Base-by-base conservation (phyloP, 1,140 invertebrate genomes). In the Lethocerus indicus region DNA sequence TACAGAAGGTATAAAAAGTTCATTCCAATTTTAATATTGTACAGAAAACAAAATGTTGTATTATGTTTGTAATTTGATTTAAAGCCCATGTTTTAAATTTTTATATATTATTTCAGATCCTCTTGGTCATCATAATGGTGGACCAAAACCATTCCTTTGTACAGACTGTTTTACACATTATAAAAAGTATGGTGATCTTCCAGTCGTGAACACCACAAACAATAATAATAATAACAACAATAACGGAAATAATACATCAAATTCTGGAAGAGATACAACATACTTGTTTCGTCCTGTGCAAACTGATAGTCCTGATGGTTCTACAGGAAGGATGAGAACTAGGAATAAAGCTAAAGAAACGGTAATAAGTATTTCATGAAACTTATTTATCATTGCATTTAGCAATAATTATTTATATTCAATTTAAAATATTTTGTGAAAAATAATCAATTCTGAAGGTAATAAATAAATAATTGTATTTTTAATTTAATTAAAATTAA, bases 291-390 rank as follows among this genome's bases (percentile, higher is more conserved):
- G 79, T 59, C 79, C 79, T 55, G 77, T 81, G 59, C 75, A 77
- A 46, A 71, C 72, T 56, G 81, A 84, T 58, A 78, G 75, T 57
- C 79, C 78, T 53, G 83, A 87, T 60, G 77, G 76, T 60, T 83
- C 81, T 63, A 81, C 83, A 41, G 84, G 83, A 61, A 78, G 86
- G 64, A 87, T 89, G 80, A 75, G 87, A 61, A 90, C 87, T 29
- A 71, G 86, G 56, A 89, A 88, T 58, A 85, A 88, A 66, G 74
- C 69, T 53, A 86, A 85, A 66, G 81, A 84, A 67, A 69, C 68
- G 51, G 67, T 71, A 56, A 62, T 50, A 53, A 56, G 36, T n/a
- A n/a, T n/a, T n/a, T n/a, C n/a, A n/a, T n/a, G n/a, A n/a, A n/a
- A n/a, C n/a, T n/a, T n/a, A n/a, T n/a, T n/a, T n/a, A n/a, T n/a